Evolutionary conservation across 2,113 vertebrate species (phyloP).

Genomic region (Lanius collurio): DNA sequence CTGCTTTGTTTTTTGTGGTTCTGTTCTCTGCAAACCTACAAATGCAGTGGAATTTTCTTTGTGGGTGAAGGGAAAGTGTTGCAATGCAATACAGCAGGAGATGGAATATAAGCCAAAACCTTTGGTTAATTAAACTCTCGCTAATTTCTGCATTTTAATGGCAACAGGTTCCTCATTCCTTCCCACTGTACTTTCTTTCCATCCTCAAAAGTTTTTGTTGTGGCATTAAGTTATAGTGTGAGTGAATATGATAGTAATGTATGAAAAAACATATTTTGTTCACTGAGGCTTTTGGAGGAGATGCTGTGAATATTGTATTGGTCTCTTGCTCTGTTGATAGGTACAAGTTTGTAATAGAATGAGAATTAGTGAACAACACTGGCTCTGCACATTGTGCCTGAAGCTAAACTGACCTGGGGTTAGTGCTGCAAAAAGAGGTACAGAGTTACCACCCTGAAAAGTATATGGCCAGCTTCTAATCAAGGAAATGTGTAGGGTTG

Average conservation of each 20-base stretch:
- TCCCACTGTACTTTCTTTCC: neutral
- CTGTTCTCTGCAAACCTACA: neutral
- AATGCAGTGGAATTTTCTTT: neutral
- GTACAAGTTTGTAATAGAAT: neutral
- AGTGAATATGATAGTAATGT: neutral
- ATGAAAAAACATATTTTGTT: neutral
- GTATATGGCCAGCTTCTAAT: neutral
- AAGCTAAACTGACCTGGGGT: neutral
- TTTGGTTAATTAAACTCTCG: neutral
- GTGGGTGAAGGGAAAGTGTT: neutral
- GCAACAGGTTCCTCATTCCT: neutral
- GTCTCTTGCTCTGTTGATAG: neutral
- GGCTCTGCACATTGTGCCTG: neutral
- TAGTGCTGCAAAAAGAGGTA: neutral
- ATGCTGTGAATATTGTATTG: neutral
- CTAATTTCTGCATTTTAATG: neutral
- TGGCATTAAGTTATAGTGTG: neutral
- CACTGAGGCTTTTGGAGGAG: neutral
- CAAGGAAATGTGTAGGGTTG: neutral
- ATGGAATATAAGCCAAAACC: neutral
- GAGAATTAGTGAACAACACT: neutral
- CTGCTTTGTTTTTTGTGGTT: neutral
- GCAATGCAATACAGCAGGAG: neutral
- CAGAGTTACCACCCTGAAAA: neutral
- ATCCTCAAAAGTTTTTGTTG: neutral